Percentiles rank a stretch among this genome's conserved stretches.
These are phyloP conservation scores for Metopolophium dirhodum DNA, from an alignment of 1,140 invertebrate species.

Conservation along the genomic window DNA sequence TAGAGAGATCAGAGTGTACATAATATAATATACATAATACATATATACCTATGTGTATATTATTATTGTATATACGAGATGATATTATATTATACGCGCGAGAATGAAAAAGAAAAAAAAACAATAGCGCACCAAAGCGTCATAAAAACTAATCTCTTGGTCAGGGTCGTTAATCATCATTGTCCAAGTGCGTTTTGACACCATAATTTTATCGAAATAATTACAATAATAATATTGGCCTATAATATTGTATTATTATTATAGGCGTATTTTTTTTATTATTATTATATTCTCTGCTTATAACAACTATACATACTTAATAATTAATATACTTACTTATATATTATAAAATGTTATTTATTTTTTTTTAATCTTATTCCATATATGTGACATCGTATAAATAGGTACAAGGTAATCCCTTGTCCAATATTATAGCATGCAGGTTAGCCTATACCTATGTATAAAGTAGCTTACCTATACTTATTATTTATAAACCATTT, in stretches of 20 bases:
- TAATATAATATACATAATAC: not conserved
- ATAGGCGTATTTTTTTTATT: not conserved
- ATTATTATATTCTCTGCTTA: not conserved
- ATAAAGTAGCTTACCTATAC: too few relatives aligned
- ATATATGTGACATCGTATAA: not conserved
- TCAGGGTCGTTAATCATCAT: conserved; percentile 57
- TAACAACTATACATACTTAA: not conserved
- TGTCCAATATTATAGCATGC: too few relatives aligned
- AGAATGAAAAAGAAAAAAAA: conserved; percentile 7
- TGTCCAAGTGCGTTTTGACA: conserved; percentile 54
- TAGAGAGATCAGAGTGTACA: not conserved
- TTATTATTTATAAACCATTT: too few relatives aligned
- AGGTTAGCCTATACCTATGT: too few relatives aligned
- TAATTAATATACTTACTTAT: too few relatives aligned
- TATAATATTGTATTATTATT: not conserved
- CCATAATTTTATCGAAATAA: conserved; percentile 51
- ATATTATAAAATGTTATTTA: not conserved
- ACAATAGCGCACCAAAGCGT: conserved; percentile 26
- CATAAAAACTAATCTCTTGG: conserved; percentile 46
- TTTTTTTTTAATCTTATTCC: not conserved
- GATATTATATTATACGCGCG: not conserved
- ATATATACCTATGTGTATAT: not conserved
- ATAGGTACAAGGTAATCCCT: too few relatives aligned
- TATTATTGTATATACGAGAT: not conserved
- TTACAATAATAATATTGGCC: conserved; percentile 15